phyloP scores from a whole-genome alignment of 2,888 invertebrate species.

The Aporophyla lueneburgensis region DNA sequence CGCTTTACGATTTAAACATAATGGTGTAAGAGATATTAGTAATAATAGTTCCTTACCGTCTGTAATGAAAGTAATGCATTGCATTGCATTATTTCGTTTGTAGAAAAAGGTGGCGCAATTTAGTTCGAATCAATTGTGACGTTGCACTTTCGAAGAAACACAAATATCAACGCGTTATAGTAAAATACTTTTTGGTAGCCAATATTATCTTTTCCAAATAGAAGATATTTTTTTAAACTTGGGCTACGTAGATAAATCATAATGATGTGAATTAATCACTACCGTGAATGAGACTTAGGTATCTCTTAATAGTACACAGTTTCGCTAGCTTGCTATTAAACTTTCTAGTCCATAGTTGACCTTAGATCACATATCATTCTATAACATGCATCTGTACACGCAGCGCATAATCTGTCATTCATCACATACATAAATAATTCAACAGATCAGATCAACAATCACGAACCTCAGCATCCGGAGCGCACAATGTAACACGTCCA shows the following conservation, averaged over 20 bases:
- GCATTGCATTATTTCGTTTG: not conserved
- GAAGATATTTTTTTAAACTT: not conserved
- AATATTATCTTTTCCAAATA: not conserved
- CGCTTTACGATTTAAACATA: not conserved
- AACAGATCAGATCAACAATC: slow-evolving; percentile 65
- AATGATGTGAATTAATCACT: not conserved
- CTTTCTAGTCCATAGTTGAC: not conserved
- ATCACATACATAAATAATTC: slow-evolving; percentile 33
- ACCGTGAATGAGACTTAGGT: too few relatives aligned
- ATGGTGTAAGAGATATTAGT: not conserved
- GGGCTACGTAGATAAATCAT: not conserved
- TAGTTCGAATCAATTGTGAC: not conserved
- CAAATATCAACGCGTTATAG: not conserved
- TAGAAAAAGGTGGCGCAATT: not conserved
- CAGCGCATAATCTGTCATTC: slow-evolving; percentile 20
- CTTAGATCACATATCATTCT: not conserved
- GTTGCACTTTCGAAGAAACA: not conserved
- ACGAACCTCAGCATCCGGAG: slow-evolving; percentile 79
- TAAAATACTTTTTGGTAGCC: not conserved
- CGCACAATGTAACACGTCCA: slow-evolving; percentile 85
- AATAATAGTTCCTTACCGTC: too few relatives aligned
- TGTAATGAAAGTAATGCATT: not conserved
- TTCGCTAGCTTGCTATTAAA: not conserved
- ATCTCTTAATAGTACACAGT: not conserved
- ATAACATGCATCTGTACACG: not conserved